Conservation (phyloP, 2,888 invertebrate genomes). For the Antheraea yamamai region DNA sequence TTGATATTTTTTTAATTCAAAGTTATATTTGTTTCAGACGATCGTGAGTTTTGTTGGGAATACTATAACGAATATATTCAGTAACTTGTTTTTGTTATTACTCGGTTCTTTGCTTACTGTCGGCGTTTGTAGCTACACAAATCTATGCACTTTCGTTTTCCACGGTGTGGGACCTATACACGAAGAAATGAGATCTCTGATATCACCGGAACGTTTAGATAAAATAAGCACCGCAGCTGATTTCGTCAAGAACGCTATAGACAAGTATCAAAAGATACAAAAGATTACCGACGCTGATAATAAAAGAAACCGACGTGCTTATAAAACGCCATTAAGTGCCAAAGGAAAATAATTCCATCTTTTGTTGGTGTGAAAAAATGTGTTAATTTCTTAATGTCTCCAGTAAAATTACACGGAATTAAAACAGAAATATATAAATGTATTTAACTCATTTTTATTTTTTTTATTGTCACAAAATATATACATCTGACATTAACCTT, state of each 20-base stretch:
- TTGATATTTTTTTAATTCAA: background rate
- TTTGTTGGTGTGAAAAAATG: background rate
- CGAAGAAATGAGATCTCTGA: constrained; percentile 79
- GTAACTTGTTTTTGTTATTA: constrained; percentile 73
- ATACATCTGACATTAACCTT: background rate
- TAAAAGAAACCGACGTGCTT: constrained; percentile 51
- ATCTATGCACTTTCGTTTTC: constrained; percentile 83
- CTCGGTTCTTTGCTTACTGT: constrained; percentile 72
- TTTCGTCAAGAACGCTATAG: constrained; percentile 83
- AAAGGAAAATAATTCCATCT: constrained; percentile 19
- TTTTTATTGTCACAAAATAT: background rate
- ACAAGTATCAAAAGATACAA: constrained; percentile 81
- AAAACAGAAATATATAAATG: background rate
- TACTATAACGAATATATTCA: constrained; percentile 64
- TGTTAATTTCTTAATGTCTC: background rate
- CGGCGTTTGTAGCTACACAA: constrained; percentile 83
- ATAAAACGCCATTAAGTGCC: constrained; percentile 23
- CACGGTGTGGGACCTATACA: constrained; percentile 83
- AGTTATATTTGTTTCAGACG: constrained; percentile 53
- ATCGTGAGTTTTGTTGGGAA: constrained; percentile 61
- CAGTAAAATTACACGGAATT: background rate
- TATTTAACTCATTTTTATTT: background rate
- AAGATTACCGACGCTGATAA: constrained; percentile 46
- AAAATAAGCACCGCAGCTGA: constrained; percentile 81
- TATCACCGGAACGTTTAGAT: constrained; percentile 83